phyloP scores from a whole-genome alignment of 2,888 invertebrate species.

The Bembecia ichneumoniformis region DNA sequence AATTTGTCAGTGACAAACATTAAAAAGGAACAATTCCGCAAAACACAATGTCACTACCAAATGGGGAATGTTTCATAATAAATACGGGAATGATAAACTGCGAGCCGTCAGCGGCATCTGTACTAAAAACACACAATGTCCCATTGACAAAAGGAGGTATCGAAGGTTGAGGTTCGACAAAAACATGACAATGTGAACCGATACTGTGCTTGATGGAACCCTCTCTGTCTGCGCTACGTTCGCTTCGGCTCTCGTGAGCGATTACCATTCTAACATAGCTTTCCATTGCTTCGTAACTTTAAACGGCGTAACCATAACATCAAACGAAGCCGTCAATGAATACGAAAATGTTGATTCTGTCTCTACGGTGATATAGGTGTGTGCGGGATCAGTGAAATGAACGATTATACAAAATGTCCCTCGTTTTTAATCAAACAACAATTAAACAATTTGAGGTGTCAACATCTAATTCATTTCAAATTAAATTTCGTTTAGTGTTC shows the following conservation, averaged over 20 bases:
- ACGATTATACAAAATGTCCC: background rate
- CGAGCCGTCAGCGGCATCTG: background rate
- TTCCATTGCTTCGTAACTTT: no score
- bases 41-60: background rate
- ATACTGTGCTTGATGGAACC: conserved; percentile 1
- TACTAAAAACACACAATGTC: background rate
- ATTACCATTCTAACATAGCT: no score
- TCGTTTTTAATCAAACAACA: background rate
- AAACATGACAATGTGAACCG: conserved; percentile 1
- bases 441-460: background rate
- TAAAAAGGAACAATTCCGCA: background rate
- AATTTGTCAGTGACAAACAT: background rate
- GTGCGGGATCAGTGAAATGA: background rate
- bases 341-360: no score
- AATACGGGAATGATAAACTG: background rate
- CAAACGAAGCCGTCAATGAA: no score
- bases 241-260: no score
- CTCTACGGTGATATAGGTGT: no score
- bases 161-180: background rate
- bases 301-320: no score
- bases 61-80: background rate
- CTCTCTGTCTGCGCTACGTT: background rate
- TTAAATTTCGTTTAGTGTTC: background rate
- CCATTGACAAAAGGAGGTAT: background rate
- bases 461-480: background rate